Base-by-base conservation (phyloP, 2,797 vertebrate species). In the Hippopotamyrus pictus region DNA sequence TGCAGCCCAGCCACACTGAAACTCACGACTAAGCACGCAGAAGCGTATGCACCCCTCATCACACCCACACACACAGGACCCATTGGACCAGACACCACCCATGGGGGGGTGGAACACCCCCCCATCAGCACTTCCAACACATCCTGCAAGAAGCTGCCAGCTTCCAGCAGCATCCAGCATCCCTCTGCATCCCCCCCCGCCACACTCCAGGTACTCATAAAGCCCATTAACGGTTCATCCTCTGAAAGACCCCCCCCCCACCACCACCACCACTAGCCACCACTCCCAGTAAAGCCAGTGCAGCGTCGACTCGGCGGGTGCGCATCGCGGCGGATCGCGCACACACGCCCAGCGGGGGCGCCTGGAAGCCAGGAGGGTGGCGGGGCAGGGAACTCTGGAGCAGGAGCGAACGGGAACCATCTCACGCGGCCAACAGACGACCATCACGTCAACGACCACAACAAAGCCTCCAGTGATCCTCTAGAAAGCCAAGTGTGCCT, bases 81-180 rank as follows among this genome's bases (percentile, higher is more conserved):
- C 33, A 1, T 19, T 37, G 69, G 12, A 76, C 29, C 33, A 6
- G 69, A 37, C 33, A 17, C 69, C 69, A 76, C 48, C 44, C 46
- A 51, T 48, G 41, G 11, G 41, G n/a, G 2, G 29, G 9, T n/a
- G 17, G n/a, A 2, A n/a, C 9, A 0, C 14, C 44, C 82, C 41
- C 41, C 37, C 44, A 22, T 8, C n/a, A 37, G 87, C 57, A 59
- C 25, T 88, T 17, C 25, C 69, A 79, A 54, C 65, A n/a, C 33
- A 69, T 12, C 62, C 62, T 12, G 11, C 62, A 29, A 29, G 62
- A 69, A 29, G 1, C 22, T 5, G 62, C 62, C 62, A 65, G 22
- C 8, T 25, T 25, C 59, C n/a, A 62, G 19, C 59, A 29, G 8
- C 85, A 87, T 53, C 73, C 79, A 90, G 88, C 89, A 89, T 89